Conservation (phyloP, 2,113 vertebrate species). For the Jaculus jaculus region DNA sequence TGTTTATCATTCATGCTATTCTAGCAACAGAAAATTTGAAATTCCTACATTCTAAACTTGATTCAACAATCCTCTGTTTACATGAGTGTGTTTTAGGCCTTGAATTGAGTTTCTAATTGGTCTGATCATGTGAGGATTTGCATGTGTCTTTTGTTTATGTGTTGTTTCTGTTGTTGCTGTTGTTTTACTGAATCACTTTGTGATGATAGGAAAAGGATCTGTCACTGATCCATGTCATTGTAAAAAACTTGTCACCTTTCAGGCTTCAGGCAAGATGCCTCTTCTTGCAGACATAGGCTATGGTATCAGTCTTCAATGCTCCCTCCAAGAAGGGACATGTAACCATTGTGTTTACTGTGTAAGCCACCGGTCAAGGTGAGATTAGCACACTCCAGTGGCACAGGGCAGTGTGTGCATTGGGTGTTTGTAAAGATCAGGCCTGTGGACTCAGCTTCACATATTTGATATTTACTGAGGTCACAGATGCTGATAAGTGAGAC, state of each 20-base stretch:
- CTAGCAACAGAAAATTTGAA: neutral
- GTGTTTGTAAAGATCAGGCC: neutral
- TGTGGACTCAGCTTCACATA: neutral
- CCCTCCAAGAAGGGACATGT: neutral
- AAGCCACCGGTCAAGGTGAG: neutral
- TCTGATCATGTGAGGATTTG: rapidly evolving
- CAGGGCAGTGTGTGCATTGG: neutral
- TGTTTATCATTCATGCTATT: slow-evolving; percentile 12
- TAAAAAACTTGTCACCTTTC: neutral
- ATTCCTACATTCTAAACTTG: neutral
- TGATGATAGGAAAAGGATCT: neutral
- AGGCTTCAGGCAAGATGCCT: rapidly evolving
- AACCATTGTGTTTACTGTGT: neutral
- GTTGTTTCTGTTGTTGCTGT: no score
- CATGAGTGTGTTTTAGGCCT: neutral
- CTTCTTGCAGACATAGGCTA: neutral
- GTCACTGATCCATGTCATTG: neutral
- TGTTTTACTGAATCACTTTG: neutral
- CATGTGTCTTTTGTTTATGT: rapidly evolving
- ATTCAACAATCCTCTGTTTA: neutral
- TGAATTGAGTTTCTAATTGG: neutral
- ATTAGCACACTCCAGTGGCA: neutral
- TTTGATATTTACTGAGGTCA: neutral
- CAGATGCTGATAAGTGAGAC: neutral
- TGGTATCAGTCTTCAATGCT: neutral